These are phyloP conservation scores for Amyelois transitella DNA, from an alignment of 1,140 invertebrate genomes.

Conservation along the genomic window DNA sequence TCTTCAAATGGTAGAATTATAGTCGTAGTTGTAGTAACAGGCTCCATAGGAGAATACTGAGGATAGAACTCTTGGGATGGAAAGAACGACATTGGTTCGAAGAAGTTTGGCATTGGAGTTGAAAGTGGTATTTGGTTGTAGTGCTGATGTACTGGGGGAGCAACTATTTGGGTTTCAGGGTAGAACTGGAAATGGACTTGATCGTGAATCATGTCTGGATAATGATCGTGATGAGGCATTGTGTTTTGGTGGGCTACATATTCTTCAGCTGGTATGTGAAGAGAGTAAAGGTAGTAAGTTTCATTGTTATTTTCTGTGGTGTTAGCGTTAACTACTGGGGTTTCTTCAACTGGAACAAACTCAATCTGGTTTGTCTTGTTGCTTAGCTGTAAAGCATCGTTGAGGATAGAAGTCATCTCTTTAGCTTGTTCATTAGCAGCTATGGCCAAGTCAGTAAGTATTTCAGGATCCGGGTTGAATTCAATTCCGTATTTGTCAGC, in stretches of 20 bases:
- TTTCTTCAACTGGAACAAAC: constrained; percentile 12
- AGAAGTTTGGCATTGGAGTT: constrained; percentile 40
- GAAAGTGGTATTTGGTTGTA: constrained; percentile 17
- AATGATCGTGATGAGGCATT: constrained; percentile 12
- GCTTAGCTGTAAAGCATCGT: constrained; percentile 35
- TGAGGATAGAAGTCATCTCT: constrained; percentile 47
- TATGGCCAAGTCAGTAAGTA: constrained; percentile 47
- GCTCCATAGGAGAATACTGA: constrained; percentile 43
- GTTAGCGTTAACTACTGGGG: not conserved
- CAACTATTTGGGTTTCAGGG: constrained; percentile 36
- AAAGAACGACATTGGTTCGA: constrained; percentile 36
- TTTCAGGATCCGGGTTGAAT: constrained; percentile 57
- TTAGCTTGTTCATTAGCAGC: constrained; percentile 53
- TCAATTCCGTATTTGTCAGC: constrained; percentile 60
- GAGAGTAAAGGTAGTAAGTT: constrained; percentile 17
- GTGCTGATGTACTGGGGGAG: constrained; percentile 23
- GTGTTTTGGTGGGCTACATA: constrained; percentile 5
- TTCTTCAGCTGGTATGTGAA: constrained; percentile 18
- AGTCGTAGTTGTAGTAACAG: constrained; percentile 20
- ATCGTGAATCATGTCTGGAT: constrained; percentile 10
- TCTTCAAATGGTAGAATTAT: constrained; percentile 29
- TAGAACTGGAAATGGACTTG: constrained; percentile 31
- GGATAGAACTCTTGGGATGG: constrained; percentile 33
- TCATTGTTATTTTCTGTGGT: constrained; percentile 15
- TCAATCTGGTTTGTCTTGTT: constrained; percentile 25